Base-by-base conservation (phyloP, 2,797 vertebrate genomes). In the Siniperca scherzeri region DNA sequence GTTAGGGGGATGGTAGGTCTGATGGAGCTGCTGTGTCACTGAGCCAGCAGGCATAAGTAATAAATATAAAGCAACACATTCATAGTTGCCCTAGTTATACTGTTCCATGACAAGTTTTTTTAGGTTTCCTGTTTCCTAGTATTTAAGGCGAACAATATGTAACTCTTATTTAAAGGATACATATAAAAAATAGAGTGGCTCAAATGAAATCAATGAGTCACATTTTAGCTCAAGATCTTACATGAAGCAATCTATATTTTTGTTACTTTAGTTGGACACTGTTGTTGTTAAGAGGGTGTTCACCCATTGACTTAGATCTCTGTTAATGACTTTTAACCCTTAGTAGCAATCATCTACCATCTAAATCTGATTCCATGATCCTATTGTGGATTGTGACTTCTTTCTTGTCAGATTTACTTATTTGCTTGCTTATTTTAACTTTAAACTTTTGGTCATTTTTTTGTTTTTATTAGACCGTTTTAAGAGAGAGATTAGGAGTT, bases 1-100 rank as follows among this genome's bases (percentile, higher is more conserved):
- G 38, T 62, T 21, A 27, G 81, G 85, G 69, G 82, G 85, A 74
- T 72, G 88, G 85, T 60, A 70, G 52, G 69, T 27, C 10, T 83
- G 74, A 80, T 92, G 81, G 80, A 92, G 80, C 40, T 91, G 89
- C 82, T 92, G 80, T 88, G 91, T 93, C 92, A 93, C 75, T 57
- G 73, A 86, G 83, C 80, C 73, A 80, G 70, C 74, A 85, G 67
- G n/a, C 55, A 87, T 25, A 71, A 73, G 19, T 71, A 80, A 90
- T 95, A 88, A 86, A 92, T 91, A 78, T 38, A 67, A 80, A 85
- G 46, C 77, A 60, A 40, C 75, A 80, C 50, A 76, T 74, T 73
- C 70, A 71, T 65, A 46, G 42, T 38, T 83, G 40, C 46, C 30
- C 38, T 25, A 50, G 19, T 60, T 78, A 53, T 52, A 27, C 48